These are phyloP conservation scores for Pipra filicauda DNA, from an alignment of 2,113 vertebrate species.

Conservation along the genomic window DNA sequence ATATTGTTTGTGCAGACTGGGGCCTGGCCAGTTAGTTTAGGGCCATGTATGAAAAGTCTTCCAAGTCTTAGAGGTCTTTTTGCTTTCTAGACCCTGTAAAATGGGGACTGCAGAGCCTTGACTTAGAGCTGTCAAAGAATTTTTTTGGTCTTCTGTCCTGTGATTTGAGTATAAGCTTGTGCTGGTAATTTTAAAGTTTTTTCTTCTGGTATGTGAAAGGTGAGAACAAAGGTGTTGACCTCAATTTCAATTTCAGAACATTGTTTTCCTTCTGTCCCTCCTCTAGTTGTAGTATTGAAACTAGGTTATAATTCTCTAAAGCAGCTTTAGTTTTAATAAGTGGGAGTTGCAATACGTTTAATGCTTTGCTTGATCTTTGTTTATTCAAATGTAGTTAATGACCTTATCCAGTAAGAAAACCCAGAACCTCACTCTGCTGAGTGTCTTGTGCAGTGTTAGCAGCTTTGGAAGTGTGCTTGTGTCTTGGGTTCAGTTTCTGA, in stretches of 20 bases:
- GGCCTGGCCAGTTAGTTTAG: not conserved
- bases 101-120: not conserved
- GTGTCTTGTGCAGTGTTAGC: not conserved
- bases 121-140: not conserved
- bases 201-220: not conserved
- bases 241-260: not conserved
- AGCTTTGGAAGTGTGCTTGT: not conserved
- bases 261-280: not conserved
- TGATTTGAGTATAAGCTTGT: not conserved
- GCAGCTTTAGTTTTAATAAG: conserved; percentile 26
- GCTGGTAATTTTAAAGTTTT: not conserved
- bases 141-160: not conserved
- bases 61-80: not conserved
- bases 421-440: not conserved
- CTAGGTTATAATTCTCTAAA: not conserved
- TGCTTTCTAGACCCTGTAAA: not conserved
- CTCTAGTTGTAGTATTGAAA: not conserved
- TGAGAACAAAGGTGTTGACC: not conserved
- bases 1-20: not conserved
- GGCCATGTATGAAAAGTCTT: not conserved
- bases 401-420: conserved; percentile 1
- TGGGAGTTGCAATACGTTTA: not conserved
- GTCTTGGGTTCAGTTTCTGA: not conserved
- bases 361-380: conserved; percentile 30
- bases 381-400: conserved; percentile 57